Base-by-base conservation (phyloP, 2,888 invertebrate species). In the Eilema caniola region DNA sequence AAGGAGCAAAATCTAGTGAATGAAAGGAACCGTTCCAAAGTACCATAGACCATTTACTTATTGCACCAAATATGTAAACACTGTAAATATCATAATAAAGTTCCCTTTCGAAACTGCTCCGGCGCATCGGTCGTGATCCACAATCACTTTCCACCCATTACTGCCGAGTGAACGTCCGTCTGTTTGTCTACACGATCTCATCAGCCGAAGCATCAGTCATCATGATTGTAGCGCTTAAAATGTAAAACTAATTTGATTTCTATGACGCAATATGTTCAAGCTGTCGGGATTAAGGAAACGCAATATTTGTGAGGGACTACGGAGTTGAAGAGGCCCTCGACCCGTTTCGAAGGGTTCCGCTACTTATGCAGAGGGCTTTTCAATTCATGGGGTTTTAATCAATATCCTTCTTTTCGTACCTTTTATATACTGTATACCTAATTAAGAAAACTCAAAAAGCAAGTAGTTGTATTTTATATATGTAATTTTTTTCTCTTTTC, bases 101-200 rank as follows among this genome's bases (percentile, higher is more conserved):
- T 53, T 24, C 28, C 25, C 37, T 37, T 23, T 57, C 56, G 12
- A 41, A 33, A 24, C n/a, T 20, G 28, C 8, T 25, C 12, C 23
- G 14, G n/a, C 56, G n/a, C n/a, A 63, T 63, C 57, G 66, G 70
- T 81, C 83, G 79, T 81, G 76, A 73, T 73, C 37, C 62, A 74
- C 72, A 65, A 75, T 76, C 78, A 84, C 84, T 85, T 81, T 84
- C 83, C 79, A 79, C 66, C 75, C 79, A 81, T 81, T 83, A 78
- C 67, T 61, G 28, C 25, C 37, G 24, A 57, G 62, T 59, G 61
- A 69, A 66, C 60, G 57, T 69, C 67, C 65, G 70, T 70, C 67
- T 68, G 77, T 67, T 59, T 59, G 75, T 76, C 70, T 69, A 78
- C 80, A 79, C 78, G 79, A 79, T 37, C 63, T 56, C 25, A 61